Percentiles rank a stretch among this genome's conserved stretches.
Evolutionary conservation across 2,888 invertebrate genomes (phyloP).

Genomic region (Scaptomyza polygonia): DNA sequence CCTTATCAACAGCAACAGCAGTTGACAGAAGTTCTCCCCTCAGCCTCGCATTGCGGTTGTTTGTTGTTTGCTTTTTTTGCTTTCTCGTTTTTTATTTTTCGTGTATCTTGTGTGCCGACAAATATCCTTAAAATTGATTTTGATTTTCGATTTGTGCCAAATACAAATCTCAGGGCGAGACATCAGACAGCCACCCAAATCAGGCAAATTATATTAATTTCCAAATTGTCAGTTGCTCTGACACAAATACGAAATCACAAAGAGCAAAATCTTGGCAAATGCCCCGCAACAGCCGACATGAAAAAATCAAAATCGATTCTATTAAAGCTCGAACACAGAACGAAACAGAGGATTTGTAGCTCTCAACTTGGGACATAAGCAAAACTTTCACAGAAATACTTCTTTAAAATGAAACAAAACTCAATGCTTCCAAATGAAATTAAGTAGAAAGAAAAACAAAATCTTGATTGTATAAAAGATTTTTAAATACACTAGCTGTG

Average conservation of each 20-base stretch:
- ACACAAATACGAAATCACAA: slow-evolving; percentile 61
- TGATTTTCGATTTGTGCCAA: slow-evolving; percentile 68
- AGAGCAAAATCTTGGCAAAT: slow-evolving; percentile 47
- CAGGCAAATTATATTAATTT: slow-evolving; percentile 79
- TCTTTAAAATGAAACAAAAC: slow-evolving; percentile 48
- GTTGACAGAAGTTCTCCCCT: slow-evolving; percentile 59
- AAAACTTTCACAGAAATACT: slow-evolving; percentile 44
- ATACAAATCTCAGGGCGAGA: slow-evolving; percentile 63
- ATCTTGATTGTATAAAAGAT: not conserved
- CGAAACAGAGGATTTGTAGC: not conserved
- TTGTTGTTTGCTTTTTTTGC: slow-evolving; percentile 23
- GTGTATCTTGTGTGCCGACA: slow-evolving; percentile 13
- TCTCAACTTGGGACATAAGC: slow-evolving; percentile 44
- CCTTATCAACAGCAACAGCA: slow-evolving; percentile 57
- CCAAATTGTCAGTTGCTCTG: slow-evolving; percentile 74
- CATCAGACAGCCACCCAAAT: slow-evolving; percentile 69
- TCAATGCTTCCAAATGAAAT: slow-evolving; percentile 32
- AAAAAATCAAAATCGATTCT: slow-evolving; percentile 73
- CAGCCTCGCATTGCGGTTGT: slow-evolving; percentile 33
- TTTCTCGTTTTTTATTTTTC: slow-evolving; percentile 1
- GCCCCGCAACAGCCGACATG: slow-evolving; percentile 26
- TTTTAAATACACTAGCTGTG: slow-evolving; percentile 14
- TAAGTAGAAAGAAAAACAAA: slow-evolving; percentile 5
- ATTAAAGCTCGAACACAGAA: slow-evolving; percentile 52
- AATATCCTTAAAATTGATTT: slow-evolving; percentile 73